Evolutionary conservation across 2,888 invertebrate species (phyloP).

Genomic region (Drosophila anomalipes): DNA sequence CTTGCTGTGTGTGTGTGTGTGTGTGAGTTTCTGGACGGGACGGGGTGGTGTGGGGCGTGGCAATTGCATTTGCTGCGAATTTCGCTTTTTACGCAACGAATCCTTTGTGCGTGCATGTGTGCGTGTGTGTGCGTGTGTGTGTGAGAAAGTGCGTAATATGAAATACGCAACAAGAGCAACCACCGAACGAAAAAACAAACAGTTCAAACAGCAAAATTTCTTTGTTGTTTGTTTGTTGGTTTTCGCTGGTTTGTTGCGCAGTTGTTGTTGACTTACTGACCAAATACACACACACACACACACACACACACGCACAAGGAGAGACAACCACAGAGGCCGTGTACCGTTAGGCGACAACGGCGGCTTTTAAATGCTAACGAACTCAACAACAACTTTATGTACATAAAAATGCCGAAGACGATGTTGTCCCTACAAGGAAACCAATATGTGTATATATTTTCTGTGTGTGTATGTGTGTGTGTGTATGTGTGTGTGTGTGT

Average conservation of each 20-base stretch:
- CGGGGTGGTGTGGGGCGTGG: constrained; percentile 68
- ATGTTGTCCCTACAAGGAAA: constrained; percentile 26
- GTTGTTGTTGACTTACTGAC: constrained; percentile 67
- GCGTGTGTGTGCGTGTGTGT: constrained; percentile 13
- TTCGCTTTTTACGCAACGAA: constrained; percentile 74
- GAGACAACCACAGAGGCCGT: constrained; percentile 7
- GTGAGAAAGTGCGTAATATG: constrained; percentile 64
- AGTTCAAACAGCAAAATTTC: constrained; percentile 26
- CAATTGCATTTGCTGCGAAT: constrained; percentile 78
- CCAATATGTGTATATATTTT: constrained; percentile 19
- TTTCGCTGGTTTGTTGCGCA: constrained; percentile 46
- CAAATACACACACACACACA: constrained; percentile 38
- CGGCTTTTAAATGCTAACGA: constrained; percentile 35
- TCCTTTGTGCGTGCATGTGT: constrained; percentile 3
- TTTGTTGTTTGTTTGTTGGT: constrained; percentile 32
- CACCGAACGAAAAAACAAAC: constrained; percentile 32
- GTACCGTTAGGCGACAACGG: constrained; percentile 31
- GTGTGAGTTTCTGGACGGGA: background rate
- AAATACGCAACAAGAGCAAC: constrained; percentile 49
- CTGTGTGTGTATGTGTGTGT: constrained; percentile 13
- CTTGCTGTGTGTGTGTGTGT: constrained; percentile 1
- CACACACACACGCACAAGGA: constrained; percentile 1
- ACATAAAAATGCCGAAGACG: constrained; percentile 49
- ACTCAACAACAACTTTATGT: constrained; percentile 44
- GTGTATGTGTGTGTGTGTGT: constrained; percentile 13